Evolutionary conservation across 1,140 invertebrate species (phyloP).

Genomic region (Magallana gigas): DNA sequence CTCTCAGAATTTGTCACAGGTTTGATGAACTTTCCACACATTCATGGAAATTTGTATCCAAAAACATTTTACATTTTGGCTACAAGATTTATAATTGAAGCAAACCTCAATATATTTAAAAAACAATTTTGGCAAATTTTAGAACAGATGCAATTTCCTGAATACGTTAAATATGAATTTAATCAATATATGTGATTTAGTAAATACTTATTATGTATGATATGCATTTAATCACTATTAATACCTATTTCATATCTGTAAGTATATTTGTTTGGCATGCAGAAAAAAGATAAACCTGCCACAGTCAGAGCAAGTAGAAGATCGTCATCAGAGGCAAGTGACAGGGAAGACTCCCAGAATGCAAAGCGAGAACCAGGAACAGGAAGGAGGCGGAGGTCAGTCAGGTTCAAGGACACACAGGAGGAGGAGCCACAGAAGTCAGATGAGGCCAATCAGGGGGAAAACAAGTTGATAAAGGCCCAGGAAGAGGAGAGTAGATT

Average conservation of each 20-base stretch:
- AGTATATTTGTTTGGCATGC: neutral
- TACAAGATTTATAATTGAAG: too few species aligned
- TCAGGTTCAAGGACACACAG: neutral
- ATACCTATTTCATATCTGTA: neutral
- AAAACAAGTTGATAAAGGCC: neutral
- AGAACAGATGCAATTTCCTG: too few species aligned
- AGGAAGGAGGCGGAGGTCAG: neutral
- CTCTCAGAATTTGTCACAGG: neutral
- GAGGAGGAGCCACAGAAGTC: neutral
- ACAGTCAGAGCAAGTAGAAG: neutral
- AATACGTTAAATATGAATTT: too few species aligned
- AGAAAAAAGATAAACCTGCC: neutral
- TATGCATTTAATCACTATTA: too few species aligned
- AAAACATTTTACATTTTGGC: too few species aligned
- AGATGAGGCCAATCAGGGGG: neutral
- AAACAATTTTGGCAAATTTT: too few species aligned
- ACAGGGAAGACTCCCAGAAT: conserved; percentile 20
- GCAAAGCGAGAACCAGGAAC: neutral
- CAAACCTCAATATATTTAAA: too few species aligned
- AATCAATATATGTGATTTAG: too few species aligned
- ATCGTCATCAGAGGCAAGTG: conserved; percentile 8
- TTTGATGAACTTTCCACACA: neutral
- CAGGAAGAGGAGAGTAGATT: neutral
- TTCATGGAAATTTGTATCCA: too few species aligned
- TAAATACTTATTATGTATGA: too few species aligned